These are phyloP conservation scores for Trilocha varians DNA, from an alignment of 2,888 invertebrate genomes.

Conservation along the genomic window DNA sequence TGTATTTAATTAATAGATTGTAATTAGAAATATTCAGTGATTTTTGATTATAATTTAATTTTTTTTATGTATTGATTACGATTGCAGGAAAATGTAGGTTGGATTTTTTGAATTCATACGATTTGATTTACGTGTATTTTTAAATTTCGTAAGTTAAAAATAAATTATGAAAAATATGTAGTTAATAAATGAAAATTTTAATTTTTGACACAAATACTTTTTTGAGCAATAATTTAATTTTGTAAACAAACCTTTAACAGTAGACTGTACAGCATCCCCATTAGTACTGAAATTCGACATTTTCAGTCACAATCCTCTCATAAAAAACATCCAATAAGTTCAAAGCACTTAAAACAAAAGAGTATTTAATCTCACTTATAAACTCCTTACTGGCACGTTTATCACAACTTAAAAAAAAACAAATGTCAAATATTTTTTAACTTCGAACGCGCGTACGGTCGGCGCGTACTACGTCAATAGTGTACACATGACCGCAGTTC, in stretches of 20 bases:
- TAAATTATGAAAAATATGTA: too few species aligned
- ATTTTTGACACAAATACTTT: background rate
- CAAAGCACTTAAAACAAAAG: background rate
- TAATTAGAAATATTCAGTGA: too few species aligned
- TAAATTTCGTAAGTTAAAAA: too few species aligned
- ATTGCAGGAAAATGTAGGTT: too few species aligned
- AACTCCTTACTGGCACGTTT: slow-evolving; percentile 41
- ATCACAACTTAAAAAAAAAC: slow-evolving; percentile 33
- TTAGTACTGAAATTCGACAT: slow-evolving; percentile 49
- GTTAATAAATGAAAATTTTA: too few species aligned
- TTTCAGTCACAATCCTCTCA: slow-evolving; percentile 32
- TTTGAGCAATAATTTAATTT: slow-evolving; percentile 2
- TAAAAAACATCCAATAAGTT: slow-evolving; percentile 25
- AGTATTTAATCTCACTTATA: slow-evolving; percentile 21
- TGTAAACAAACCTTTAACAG: slow-evolving; percentile 48
- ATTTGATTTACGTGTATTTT: too few species aligned
- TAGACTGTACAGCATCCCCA: slow-evolving; percentile 41
- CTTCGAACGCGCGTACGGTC: slow-evolving; percentile 30
- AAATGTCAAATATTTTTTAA: slow-evolving; percentile 9
- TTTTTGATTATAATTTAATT: too few species aligned
- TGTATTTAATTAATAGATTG: background rate
- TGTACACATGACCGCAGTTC: slow-evolving; percentile 31
- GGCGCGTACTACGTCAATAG: slow-evolving; percentile 10
- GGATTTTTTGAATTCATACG: too few species aligned
- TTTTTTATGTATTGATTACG: too few species aligned